phyloP scores from a whole-genome alignment of 2,113 vertebrate species.

The Alosa alosa region DNA sequence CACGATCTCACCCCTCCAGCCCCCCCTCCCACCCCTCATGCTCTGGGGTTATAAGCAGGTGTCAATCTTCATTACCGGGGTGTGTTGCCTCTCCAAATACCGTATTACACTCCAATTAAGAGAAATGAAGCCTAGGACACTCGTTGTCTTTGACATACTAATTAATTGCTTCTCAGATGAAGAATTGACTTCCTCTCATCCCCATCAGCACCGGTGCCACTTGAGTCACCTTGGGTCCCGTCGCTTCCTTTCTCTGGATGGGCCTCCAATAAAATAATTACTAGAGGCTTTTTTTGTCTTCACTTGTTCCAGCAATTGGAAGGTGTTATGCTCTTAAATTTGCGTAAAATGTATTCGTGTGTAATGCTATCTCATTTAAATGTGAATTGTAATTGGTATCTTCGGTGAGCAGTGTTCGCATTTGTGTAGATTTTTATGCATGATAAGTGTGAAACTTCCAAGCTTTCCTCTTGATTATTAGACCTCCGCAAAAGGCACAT shows the following conservation, averaged over 20 bases:
- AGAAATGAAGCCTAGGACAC: conserved; percentile 66
- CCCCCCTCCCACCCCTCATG: conserved; percentile 43
- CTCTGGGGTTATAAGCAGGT: conserved; percentile 63
- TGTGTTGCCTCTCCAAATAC: conserved; percentile 65
- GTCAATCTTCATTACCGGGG: conserved; percentile 69
- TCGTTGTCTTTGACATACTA: conserved; percentile 66
- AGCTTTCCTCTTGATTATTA: conserved; percentile 44
- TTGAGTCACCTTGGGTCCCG: conserved; percentile 65
- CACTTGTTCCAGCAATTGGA: conserved; percentile 20
- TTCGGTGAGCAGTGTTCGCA: conserved; percentile 24
- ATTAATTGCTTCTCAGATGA: conserved; percentile 71
- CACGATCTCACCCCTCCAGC: conserved; percentile 18
- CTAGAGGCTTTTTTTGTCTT: conserved; percentile 37
- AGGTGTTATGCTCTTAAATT: conserved; percentile 15
- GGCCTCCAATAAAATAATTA: conserved; percentile 50
- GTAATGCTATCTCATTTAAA: conserved; percentile 35
- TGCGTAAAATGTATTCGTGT: conserved; percentile 20
- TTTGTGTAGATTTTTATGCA: conserved; percentile 33
- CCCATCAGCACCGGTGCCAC: neutral
- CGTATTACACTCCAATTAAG: conserved; percentile 71
- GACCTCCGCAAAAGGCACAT: conserved; percentile 53
- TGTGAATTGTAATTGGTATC: conserved; percentile 39
- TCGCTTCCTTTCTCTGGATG: conserved; percentile 31
- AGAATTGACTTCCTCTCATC: conserved; percentile 59
- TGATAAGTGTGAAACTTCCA: conserved; percentile 37